phyloP scores from a whole-genome alignment of 1,140 invertebrate genomes.

The Centruroides sculpturatus region DNA sequence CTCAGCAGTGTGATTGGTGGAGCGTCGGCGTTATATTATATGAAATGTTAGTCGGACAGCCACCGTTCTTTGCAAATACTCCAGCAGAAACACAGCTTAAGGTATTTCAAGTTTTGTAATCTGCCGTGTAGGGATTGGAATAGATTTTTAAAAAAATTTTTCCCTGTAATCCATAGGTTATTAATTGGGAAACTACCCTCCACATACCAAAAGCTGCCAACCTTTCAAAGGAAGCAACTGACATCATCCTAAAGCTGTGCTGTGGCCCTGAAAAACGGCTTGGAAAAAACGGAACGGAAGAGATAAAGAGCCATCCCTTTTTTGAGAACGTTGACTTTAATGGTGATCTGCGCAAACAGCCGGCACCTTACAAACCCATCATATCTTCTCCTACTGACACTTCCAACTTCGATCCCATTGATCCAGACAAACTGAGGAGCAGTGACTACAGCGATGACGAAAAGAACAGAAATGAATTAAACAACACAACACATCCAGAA shows the following conservation, averaged over 20 bases:
- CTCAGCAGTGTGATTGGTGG: conserved; percentile 98
- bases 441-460: conserved; percentile 48
- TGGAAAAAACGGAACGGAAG: conserved; percentile 72
- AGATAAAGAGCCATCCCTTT: conserved; percentile 88
- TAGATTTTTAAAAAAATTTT: background rate
- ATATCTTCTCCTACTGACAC: conserved; percentile 92
- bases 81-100: conserved; percentile 92
- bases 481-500: conserved; percentile 62
- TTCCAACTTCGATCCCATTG: conserved; percentile 89
- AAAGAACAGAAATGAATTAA: conserved; percentile 51
- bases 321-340: conserved; percentile 70
- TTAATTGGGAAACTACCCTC: conserved; percentile 88
- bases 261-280: conserved; percentile 72
- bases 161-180: conserved; percentile 49
- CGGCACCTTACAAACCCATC: conserved; percentile 78
- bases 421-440: conserved; percentile 69
- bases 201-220: conserved; percentile 75
- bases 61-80: conserved; percentile 83
- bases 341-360: conserved; percentile 66
- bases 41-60: conserved; percentile 96
- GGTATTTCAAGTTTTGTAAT: conserved; percentile 36
- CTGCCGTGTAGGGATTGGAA: too few relatives aligned
- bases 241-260: conserved; percentile 82
- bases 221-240: conserved; percentile 65
- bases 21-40: conserved; percentile 96